phyloP scores from a whole-genome alignment of 2,888 invertebrate species.

The Drosophila melanosoma region DNA sequence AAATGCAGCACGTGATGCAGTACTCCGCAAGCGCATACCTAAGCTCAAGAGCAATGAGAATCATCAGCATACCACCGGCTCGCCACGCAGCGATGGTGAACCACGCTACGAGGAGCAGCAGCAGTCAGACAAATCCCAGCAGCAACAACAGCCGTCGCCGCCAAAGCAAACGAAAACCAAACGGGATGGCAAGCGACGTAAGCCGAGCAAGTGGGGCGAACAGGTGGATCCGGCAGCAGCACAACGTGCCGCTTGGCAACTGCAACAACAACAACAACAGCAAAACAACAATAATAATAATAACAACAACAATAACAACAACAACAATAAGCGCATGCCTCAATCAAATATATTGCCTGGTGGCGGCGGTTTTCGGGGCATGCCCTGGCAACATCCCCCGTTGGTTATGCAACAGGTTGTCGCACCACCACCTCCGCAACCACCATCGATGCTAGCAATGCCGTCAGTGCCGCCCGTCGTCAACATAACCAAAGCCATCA shows the following conservation, averaged over 20 bases:
- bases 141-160: constrained; percentile 2
- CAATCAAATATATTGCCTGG: constrained; percentile 16
- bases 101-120: constrained; percentile 67
- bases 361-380: constrained; percentile 58
- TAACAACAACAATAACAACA: constrained; percentile 45
- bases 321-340: constrained; percentile 45
- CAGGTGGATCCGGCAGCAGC: constrained; percentile 65
- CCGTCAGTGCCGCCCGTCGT: constrained; percentile 62
- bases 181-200: constrained; percentile 76
- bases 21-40: constrained; percentile 85
- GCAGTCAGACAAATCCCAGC: constrained; percentile 13
- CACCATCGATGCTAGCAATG: constrained; percentile 62
- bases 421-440: constrained; percentile 63
- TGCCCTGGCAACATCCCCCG: constrained; percentile 78
- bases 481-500: constrained; percentile 69
- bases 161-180: constrained; percentile 48
- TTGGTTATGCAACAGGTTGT: constrained; percentile 57
- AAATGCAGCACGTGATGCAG: constrained; percentile 85
- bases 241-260: constrained; percentile 70
- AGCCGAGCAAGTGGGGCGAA: constrained; percentile 83
- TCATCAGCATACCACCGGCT: constrained; percentile 39
- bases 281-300: constrained; percentile 17
- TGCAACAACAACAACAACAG: constrained; percentile 42
- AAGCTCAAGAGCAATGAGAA: constrained; percentile 80
- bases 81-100: constrained; percentile 68